A percentile compares a stretch with the other conserved stretches of the same genome.
Conservation (phyloP, 2,888 invertebrate species). For the Nephrotoma guestfalica region DNA sequence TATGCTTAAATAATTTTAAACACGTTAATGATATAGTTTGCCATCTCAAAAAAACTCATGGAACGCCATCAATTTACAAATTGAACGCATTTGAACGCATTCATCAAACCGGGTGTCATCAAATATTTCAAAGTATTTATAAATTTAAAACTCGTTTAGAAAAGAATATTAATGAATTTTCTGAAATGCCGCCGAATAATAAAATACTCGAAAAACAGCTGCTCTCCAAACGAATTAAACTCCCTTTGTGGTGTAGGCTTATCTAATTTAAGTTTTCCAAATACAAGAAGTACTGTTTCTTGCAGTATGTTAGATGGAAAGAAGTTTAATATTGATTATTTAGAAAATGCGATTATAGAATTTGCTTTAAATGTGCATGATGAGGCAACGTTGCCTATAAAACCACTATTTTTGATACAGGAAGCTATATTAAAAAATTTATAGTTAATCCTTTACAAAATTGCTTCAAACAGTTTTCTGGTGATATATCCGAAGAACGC, state of each 20-base stretch:
- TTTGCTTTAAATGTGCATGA: neutral
- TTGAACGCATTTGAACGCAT: neutral
- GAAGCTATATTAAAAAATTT: neutral
- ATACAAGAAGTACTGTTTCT: neutral
- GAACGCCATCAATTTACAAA: conserved; percentile 1
- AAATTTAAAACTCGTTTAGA: neutral
- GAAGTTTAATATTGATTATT: neutral
- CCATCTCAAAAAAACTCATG: neutral
- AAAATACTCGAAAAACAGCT: neutral
- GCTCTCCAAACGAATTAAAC: too few relatives aligned
- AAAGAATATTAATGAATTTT: neutral
- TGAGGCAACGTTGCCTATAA: neutral
- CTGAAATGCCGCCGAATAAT: neutral
- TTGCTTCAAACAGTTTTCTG: neutral
- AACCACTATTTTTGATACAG: neutral
- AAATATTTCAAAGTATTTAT: conserved; percentile 1
- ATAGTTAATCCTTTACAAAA: neutral
- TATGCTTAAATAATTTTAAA: neutral
- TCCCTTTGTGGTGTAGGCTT: neutral
- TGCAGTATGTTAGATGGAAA: neutral
- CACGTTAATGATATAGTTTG: neutral
- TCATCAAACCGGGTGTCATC: neutral
- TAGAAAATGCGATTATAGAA: neutral
- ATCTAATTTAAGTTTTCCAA: neutral
- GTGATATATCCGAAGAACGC: neutral